Evolutionary conservation across 2,888 invertebrate genomes (phyloP), one percentile per base, ranked within the genome.

Genomic region (Acronicta alni): DNA sequence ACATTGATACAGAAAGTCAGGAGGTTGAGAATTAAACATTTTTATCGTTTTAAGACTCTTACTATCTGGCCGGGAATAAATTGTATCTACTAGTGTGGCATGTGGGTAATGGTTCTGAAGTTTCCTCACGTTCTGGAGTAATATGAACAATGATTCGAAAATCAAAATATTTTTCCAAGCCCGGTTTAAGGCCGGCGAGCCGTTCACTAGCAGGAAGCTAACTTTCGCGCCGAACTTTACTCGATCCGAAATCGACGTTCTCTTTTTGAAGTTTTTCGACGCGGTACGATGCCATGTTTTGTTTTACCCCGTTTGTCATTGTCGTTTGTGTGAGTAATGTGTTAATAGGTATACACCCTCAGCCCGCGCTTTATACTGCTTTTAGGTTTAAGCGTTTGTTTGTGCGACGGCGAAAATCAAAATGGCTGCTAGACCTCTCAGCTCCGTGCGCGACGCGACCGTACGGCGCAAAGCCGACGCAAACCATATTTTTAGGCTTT

Each of bases 281-380:
- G 77, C 77, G 72, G 67, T 75, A 73, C 69, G 71, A 60, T 71
- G 49, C 67, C 61, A 66, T 75, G 79, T 82, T 83, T 83, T 82
- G 76, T 84, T 83, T 81, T 81, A 77, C 78, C 76, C 80, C 80
- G 80, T 85, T 84, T 82, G 80, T 82, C 81, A 81, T 79, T 80
- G 83, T 84, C 84, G 79, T 75, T 83, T 80, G 82, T 81, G 81
- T 82, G 83, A 84, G 84, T 84, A 83, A 84, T 84, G 84, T 83
- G 81, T 79, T 85, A 84, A 85, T 85, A 83, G 84, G 84, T 78
- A 35, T n/a, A 79, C 78, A 77, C 78, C 75, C 68, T 67, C 67
- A 72, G 74, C 57, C 59, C 66, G 57, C 75, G 79, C 78, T 77
- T 80, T 80, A 80, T 77, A 77, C 75, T 77, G 81, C 80, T 83